These are phyloP conservation scores for Allophyes oxyacanthae DNA, from an alignment of 2,888 invertebrate genomes.

Conservation along the genomic window DNA sequence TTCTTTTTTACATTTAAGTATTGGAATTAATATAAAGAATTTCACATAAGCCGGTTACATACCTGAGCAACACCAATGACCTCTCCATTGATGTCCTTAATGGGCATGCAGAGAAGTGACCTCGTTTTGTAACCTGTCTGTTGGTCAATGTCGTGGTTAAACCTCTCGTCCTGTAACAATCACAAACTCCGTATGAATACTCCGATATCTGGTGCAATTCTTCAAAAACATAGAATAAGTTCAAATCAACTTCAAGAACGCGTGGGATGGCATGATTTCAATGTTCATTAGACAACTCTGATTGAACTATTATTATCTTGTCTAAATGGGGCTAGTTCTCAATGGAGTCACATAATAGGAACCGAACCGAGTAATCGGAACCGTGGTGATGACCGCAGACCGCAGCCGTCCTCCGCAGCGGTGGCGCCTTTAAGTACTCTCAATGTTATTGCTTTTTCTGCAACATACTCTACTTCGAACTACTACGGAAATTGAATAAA, in stretches of 20 bases:
- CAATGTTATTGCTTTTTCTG: slow-evolving; percentile 60
- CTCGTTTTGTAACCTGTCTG: slow-evolving; percentile 97
- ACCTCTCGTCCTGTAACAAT: slow-evolving; percentile 90
- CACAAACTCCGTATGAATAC: slow-evolving; percentile 39
- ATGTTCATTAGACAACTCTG: slow-evolving; percentile 41
- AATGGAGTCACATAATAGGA: slow-evolving; percentile 61
- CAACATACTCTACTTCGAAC: slow-evolving; percentile 21
- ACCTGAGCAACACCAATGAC: slow-evolving; percentile 99
- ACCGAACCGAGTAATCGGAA: slow-evolving; percentile 70
- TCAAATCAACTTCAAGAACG: neutral
- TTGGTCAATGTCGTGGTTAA: slow-evolving; percentile 98
- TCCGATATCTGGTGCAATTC: no score
- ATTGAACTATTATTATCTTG: slow-evolving; percentile 54
- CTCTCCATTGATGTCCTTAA: slow-evolving; percentile 97
- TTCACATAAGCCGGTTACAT: slow-evolving; percentile 43
- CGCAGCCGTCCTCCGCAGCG: slow-evolving; percentile 62
- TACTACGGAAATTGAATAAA: slow-evolving; percentile 18
- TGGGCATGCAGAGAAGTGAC: slow-evolving; percentile 98
- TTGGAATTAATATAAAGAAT: slow-evolving; percentile 1
- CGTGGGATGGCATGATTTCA: slow-evolving; percentile 6
- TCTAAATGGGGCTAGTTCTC: slow-evolving; percentile 47
- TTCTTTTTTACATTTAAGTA: no score
- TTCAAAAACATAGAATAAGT: no score
- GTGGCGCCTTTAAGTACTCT: slow-evolving; percentile 48
- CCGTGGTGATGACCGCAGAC: slow-evolving; percentile 66